Percentiles rank a stretch among this genome's conserved stretches.
Evolutionary conservation across 2,888 invertebrate genomes (phyloP).

Genomic region (Diarsia brunnea): DNA sequence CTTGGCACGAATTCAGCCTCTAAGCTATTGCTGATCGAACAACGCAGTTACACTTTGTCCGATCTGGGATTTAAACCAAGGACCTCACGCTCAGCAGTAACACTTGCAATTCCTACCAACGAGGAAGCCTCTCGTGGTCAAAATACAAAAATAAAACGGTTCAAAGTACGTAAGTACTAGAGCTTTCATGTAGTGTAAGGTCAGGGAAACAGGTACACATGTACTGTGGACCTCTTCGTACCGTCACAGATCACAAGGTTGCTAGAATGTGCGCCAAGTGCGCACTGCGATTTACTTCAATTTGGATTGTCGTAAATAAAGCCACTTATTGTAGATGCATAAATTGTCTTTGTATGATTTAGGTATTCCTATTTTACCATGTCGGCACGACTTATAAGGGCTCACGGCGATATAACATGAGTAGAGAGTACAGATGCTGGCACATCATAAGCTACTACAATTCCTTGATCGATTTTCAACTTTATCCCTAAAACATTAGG

Average conservation of each 20-base stretch:
- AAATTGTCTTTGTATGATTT: slow-evolving; percentile 32
- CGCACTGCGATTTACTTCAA: slow-evolving; percentile 20
- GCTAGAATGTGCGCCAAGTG: slow-evolving; percentile 36
- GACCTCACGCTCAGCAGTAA: not conserved
- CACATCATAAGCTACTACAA: too few species aligned
- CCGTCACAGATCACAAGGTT: slow-evolving; percentile 46
- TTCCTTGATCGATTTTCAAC: too few species aligned
- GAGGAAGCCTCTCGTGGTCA: not conserved
- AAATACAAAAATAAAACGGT: not conserved
- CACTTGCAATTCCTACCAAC: not conserved
- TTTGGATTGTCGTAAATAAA: slow-evolving; percentile 35
- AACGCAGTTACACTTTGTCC: not conserved
- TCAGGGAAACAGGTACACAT: slow-evolving; percentile 28
- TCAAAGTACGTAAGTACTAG: not conserved
- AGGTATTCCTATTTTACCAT: not conserved
- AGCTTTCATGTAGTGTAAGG: slow-evolving; percentile 46
- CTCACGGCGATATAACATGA: slow-evolving; percentile 9
- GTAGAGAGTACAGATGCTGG: not conserved
- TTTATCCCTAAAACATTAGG: too few species aligned
- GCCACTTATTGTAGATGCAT: slow-evolving; percentile 42
- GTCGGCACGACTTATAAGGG: not conserved
- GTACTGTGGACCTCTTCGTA: not conserved
- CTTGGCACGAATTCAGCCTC: not conserved
- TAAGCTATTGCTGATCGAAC: not conserved
- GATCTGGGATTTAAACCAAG: not conserved